phyloP scores from a whole-genome alignment of 1,140 invertebrate genomes.

The Sinella curviseta region DNA sequence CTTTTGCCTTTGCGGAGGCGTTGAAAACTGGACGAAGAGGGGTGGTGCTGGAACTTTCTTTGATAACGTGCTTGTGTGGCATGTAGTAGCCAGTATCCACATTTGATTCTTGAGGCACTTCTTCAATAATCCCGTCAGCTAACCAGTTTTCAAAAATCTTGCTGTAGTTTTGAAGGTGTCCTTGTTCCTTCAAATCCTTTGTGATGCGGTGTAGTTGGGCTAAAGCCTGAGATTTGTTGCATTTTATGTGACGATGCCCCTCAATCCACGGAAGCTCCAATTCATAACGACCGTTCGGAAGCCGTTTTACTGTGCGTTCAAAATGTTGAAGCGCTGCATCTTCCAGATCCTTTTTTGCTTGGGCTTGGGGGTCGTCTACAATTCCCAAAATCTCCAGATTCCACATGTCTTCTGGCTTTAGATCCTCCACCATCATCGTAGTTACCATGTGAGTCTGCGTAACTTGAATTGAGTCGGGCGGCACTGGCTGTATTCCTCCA shows the following conservation, averaged over 20 bases:
- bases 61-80: conserved; percentile 41
- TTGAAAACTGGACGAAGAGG: conserved; percentile 37
- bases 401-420: not conserved
- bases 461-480: not conserved
- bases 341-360: conserved; percentile 22
- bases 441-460: not conserved
- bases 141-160: conserved; percentile 12
- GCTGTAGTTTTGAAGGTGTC: not conserved
- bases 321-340: conserved; percentile 20
- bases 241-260: not conserved
- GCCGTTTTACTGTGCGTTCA: not conserved
- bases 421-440: not conserved
- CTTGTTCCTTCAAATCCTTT: not conserved
- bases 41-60: conserved; percentile 24
- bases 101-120: not conserved
- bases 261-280: conserved; percentile 1
- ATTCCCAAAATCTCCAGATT: conserved; percentile 3
- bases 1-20: conserved; percentile 45
- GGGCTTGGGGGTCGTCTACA: not conserved
- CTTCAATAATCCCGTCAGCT: conserved; percentile 37
- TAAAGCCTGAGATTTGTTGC: not conserved
- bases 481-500: conserved; percentile 44
- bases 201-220: not conserved
- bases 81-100: conserved; percentile 38
- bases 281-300: conserved; percentile 11